These are phyloP conservation scores for Phrynocephalus forsythii DNA, from an alignment of 2,797 vertebrate species.

Conservation along the genomic window DNA sequence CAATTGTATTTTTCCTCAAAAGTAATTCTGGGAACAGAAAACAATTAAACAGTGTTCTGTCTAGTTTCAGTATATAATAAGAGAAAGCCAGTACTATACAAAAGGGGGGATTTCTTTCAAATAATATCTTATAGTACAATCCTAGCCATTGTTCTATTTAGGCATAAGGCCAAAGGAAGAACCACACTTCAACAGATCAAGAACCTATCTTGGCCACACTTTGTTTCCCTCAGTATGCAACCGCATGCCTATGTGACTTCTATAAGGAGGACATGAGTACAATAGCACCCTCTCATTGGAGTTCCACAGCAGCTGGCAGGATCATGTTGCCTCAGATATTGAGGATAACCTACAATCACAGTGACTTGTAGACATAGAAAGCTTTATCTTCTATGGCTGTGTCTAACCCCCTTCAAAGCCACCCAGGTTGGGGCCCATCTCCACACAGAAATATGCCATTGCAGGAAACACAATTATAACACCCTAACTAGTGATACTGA, in stretches of 20 bases:
- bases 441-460: no score
- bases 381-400: no score
- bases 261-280: no score
- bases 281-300: no score
- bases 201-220: not conserved
- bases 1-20: not conserved
- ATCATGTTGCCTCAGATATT: no score
- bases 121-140: not conserved
- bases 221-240: not conserved
- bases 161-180: not conserved
- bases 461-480: no score
- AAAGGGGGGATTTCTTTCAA: no score
- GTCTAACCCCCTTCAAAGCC: no score
- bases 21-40: not conserved
- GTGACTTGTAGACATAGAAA: no score
- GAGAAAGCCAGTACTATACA: not conserved
- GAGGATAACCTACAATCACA: no score
- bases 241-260: not conserved
- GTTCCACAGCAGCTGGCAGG: no score
- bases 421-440: no score
- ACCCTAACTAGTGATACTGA: not conserved
- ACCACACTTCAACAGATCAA: not conserved
- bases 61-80: not conserved
- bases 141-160: not conserved
- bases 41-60: not conserved